Evolutionary conservation across 2,113 vertebrate species (phyloP), one percentile per base, ranked within the genome.

Genomic region (Vanacampus margaritifer): DNA sequence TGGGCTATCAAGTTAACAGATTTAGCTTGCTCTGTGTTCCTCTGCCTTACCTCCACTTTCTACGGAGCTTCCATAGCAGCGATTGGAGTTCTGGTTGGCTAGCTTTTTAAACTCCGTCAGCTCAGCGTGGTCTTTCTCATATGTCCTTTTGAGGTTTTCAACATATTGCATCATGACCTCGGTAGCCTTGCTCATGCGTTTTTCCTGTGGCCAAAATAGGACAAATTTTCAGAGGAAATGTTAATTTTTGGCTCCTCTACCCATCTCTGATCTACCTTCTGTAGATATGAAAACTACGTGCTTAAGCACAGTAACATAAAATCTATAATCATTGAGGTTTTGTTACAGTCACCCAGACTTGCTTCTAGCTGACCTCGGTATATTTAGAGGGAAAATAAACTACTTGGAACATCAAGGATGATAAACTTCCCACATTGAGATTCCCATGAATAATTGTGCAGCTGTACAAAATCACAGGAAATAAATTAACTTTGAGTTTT

Each of bases 111-210:
- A 98, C 81, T 99, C 97, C 92, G 93, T 95, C 76, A 98, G 89
- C 76, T 98, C 96, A 0, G 96, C 96, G 0, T 96, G 97, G 80
- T 98, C 97, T 74, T 98, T 98, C 91, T 98, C 97, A 41, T 99
- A 99, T 0, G 95, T 98, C 79, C 97, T 93, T 87, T 98, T 99
- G 79, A 98, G 84, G 78, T 98, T 99, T 86, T 99, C 97, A 73
- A 98, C 96, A 46, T 98, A 98, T 75, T 98, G 96, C 95, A 98
- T 95, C 96, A 98, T 99, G 59, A 99, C 96, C 84, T 98, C 97
- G 0, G 96, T 98, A 59, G 97, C 96, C 82, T 95, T 96, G 65
- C 93, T 98, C 97, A 99, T 96, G 19, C 96, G 95, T 80, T 96
- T 98, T 87, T 99, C 97, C 97, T 98, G 79, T 75, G 64, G 71